Evolutionary conservation across 1,140 invertebrate species (phyloP), one percentile per base, ranked within the genome.

Genomic region (Leptinotarsa lineolata): DNA sequence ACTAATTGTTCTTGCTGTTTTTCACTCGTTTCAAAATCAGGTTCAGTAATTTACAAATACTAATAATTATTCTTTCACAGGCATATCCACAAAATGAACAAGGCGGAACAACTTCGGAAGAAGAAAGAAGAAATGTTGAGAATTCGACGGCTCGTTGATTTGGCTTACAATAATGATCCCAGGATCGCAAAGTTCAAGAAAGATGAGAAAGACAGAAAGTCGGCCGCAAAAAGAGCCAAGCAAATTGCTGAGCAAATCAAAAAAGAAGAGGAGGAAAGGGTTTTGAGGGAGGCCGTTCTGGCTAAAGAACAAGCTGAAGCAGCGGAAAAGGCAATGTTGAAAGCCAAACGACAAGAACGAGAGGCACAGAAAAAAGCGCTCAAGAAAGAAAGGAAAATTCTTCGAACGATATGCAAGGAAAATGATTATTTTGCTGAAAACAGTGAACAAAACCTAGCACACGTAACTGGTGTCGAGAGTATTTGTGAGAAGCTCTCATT

Each of bases 91-190:
- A 99, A 54, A n/a, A 5, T 54, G 6, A 54, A 54, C n/a, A 54
- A 54, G 15, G 48, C 48, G 15, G 48, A 54, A n/a, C 15, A 13
- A 54, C 16, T 54, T 54, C 13, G 48, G 48, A 54, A 54, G 15
- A 54, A 54, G 48, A 54, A 54, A 54, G 97, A 99, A 85, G 98
- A 99, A 88, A 97, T 95, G 92, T 86, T 91, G 1, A 88, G 97
- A 77, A 95, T 99, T 79, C 87, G 97, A 22, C 88, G 89, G 22
- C 84, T 99, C 39, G 97, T 99, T 3, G 97, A 99, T 82, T 90
- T 95, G 83, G 95, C 96, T 1, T 99, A 99, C 85, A 91, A 92
- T 77, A 91, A 92, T 84, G 98, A 99, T 88, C 97, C 97, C 1
- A 88, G 97, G 76, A 95, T 99, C 79, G 89, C 88, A 60, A 91